A percentile compares a stretch with the other conserved stretches of the same genome.
phyloP scores from a whole-genome alignment of 2,888 invertebrate genomes.

The Sympetrum striolatum region DNA sequence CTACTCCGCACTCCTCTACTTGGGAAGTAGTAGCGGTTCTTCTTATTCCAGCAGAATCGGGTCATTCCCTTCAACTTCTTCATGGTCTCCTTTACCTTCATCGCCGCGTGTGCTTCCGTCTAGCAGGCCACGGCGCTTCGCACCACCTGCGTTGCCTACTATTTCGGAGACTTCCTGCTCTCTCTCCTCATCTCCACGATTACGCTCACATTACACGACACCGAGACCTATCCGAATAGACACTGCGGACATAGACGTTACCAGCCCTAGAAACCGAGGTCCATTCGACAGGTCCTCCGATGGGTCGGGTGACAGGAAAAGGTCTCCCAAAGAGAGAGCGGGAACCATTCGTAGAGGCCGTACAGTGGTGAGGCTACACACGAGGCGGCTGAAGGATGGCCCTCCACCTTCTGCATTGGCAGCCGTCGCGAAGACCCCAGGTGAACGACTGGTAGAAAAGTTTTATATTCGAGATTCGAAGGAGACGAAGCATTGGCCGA shows the following conservation, averaged over 20 bases:
- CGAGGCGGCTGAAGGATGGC: slow-evolving; percentile 54
- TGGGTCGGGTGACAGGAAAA: slow-evolving; percentile 57
- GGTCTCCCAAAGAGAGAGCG: slow-evolving; percentile 61
- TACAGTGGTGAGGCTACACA: slow-evolving; percentile 76
- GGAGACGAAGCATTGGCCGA: background rate
- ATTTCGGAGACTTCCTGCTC: slow-evolving; percentile 65
- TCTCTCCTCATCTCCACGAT: slow-evolving; percentile 45
- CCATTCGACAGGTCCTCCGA: slow-evolving; percentile 45
- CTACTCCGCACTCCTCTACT: background rate
- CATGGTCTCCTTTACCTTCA: background rate
- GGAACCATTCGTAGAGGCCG: slow-evolving; percentile 75
- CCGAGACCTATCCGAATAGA: slow-evolving; percentile 75
- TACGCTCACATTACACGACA: background rate
- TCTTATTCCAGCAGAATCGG: background rate
- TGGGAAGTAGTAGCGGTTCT: background rate
- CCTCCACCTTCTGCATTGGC: background rate
- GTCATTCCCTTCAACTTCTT: background rate
- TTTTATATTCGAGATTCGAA: slow-evolving; percentile 68
- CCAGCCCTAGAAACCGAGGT: slow-evolving; percentile 61
- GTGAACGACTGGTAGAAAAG: slow-evolving; percentile 78
- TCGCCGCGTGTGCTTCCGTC: background rate
- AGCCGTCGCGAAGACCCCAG: slow-evolving; percentile 65
- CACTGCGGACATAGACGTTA: slow-evolving; percentile 86
- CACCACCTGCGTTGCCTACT: slow-evolving; percentile 75
- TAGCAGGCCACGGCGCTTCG: background rate